Percentiles rank a stretch among this genome's conserved stretches.
These are phyloP conservation scores for Sebastes diaconus DNA, from an alignment of 2,797 vertebrate species.

Conservation along the genomic window DNA sequence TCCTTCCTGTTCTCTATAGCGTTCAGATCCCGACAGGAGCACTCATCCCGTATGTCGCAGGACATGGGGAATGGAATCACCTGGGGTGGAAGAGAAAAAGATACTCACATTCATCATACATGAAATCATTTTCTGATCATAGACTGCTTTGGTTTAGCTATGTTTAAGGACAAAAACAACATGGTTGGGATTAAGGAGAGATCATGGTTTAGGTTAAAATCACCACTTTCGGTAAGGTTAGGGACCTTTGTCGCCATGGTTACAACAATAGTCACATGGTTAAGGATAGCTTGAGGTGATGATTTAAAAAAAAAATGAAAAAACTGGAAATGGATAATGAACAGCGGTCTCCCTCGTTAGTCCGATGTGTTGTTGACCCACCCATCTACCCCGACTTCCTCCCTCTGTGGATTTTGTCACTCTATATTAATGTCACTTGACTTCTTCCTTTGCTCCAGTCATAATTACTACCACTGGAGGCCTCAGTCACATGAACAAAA, in stretches of 20 bases:
- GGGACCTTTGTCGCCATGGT: not conserved
- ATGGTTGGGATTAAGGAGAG: not conserved
- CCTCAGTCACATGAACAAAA: not conserved
- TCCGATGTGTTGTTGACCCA: not conserved
- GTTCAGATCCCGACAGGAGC: constrained; percentile 93
- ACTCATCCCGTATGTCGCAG: constrained; percentile 92
- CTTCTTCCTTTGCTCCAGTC: no score
- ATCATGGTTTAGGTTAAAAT: not conserved
- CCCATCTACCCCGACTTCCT: no score
- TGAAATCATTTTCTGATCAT: not conserved
- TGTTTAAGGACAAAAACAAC: not conserved
- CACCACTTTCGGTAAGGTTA: no score
- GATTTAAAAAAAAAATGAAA: not conserved
- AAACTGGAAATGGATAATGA: not conserved
- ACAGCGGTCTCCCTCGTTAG: not conserved
- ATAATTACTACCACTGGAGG: not conserved
- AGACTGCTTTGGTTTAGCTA: not conserved
- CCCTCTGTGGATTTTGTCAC: no score
- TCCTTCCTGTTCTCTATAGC: constrained; percentile 89
- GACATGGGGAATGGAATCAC: constrained; percentile 97
- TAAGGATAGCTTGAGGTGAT: not conserved
- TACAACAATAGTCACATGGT: not conserved
- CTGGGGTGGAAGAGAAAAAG: constrained; percentile 72
- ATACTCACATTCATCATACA: not conserved
- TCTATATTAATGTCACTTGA: no score